Percentiles rank a stretch among this genome's conserved stretches.
Evolutionary conservation across 1,140 invertebrate species (phyloP).

Genomic region (Leptopilina boulardi): DNA sequence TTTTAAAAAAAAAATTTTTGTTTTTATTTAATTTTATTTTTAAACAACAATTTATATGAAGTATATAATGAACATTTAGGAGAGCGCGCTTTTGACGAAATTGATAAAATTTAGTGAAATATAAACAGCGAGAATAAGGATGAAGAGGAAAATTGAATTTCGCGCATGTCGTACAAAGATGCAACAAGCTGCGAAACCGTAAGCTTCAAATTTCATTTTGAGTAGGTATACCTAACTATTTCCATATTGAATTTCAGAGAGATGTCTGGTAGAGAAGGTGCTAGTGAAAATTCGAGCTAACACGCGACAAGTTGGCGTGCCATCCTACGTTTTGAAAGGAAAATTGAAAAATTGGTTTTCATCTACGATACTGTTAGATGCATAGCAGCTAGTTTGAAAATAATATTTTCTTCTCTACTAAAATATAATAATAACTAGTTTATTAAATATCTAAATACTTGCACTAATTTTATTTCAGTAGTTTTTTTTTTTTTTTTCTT

Average conservation of each 20-base stretch:
- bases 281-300: constrained; percentile 18
- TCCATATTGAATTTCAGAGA: constrained; percentile 30
- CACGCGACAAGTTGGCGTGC: constrained; percentile 28
- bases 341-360: constrained; percentile 59
- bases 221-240: constrained; percentile 26
- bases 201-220: constrained; percentile 30
- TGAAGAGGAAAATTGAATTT: constrained; percentile 17
- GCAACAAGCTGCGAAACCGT: constrained; percentile 27
- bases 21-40: no score
- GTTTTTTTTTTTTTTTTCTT: no score
- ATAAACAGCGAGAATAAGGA: neutral
- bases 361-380: constrained; percentile 15
- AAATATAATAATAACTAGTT: neutral
- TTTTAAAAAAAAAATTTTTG: neutral
- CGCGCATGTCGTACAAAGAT: constrained; percentile 5
- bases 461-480: no score
- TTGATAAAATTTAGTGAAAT: constrained; percentile 5
- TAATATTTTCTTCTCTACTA: neutral
- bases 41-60: neutral
- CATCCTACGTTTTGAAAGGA: constrained; percentile 38
- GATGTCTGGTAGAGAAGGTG: constrained; percentile 24
- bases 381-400: constrained; percentile 9
- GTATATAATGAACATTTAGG: neutral
- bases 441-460: no score
- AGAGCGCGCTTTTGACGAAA: neutral